Percentiles rank a stretch among this genome's conserved stretches.
phyloP scores from a whole-genome alignment of 2,797 vertebrate genomes.

The Macroramphosus scolopax region DNA sequence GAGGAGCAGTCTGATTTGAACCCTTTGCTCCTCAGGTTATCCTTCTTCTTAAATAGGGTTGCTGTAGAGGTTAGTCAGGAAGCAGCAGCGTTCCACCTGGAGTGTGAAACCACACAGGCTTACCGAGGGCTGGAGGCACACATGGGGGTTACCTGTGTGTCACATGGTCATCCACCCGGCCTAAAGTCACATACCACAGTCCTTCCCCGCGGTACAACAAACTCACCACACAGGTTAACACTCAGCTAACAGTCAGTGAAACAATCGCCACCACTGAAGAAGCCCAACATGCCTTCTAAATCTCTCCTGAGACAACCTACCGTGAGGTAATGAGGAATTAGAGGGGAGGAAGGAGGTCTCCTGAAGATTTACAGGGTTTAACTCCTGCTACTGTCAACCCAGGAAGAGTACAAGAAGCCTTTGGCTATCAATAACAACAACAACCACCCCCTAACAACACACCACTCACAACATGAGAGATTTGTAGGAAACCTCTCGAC shows the following conservation, averaged over 20 bases:
- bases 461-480: not conserved
- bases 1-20: not conserved
- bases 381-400: constrained; percentile 70
- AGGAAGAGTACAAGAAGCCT: constrained; percentile 68
- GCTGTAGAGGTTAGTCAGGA: constrained; percentile 39
- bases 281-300: constrained; percentile 64
- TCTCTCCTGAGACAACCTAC: constrained; percentile 70
- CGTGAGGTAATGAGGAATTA: constrained; percentile 79
- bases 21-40: constrained; percentile 11
- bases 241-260: constrained; percentile 33
- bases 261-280: constrained; percentile 33
- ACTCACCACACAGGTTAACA: constrained; percentile 64
- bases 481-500: constrained; percentile 19
- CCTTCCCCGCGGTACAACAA: constrained; percentile 48
- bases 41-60: too few species aligned
- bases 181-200: constrained; percentile 53
- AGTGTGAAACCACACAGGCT: constrained; percentile 39
- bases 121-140: constrained; percentile 40
- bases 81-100: constrained; percentile 15
- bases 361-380: constrained; percentile 74
- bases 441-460: constrained; percentile 25
- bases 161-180: constrained; percentile 67
- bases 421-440: constrained; percentile 57
- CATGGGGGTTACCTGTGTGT: constrained; percentile 58
- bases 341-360: constrained; percentile 69